Conservation (phyloP, 1,140 invertebrate genomes). For the Apis laboriosa region DNA sequence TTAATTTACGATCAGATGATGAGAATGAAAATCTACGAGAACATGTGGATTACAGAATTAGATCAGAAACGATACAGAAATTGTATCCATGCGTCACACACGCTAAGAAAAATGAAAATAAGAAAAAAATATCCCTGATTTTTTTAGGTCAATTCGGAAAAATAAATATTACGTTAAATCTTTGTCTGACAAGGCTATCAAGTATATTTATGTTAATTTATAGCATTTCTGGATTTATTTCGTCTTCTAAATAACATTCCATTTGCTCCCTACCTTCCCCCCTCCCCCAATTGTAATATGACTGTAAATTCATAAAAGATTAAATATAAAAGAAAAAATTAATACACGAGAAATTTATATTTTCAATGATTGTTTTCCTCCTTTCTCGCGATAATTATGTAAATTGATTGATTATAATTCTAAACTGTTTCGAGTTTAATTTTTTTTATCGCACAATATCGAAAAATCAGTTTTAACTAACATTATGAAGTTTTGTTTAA, state of each 20-base stretch:
- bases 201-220: slow-evolving; percentile 3
- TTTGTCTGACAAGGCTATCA: background rate
- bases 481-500: background rate
- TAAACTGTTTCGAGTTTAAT: background rate
- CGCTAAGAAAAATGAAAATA: background rate
- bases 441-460: background rate
- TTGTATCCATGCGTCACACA: background rate
- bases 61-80: background rate
- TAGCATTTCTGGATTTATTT: background rate
- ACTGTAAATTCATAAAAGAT: background rate
- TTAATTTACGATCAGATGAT: slow-evolving; percentile 7
- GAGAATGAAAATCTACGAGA: background rate
- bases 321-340: background rate
- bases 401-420: background rate
- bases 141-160: background rate
- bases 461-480: background rate
- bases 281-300: background rate
- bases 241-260: background rate
- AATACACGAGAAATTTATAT: background rate
- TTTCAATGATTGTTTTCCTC: no score
- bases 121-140: background rate
- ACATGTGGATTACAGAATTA: slow-evolving; percentile 7
- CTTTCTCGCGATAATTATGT: background rate
- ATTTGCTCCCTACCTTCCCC: no score
- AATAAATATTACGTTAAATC: background rate